A percentile compares a stretch with the other conserved stretches of the same genome.
Evolutionary conservation across 2,888 invertebrate species (phyloP).

Genomic region (Smittia sp.): DNA sequence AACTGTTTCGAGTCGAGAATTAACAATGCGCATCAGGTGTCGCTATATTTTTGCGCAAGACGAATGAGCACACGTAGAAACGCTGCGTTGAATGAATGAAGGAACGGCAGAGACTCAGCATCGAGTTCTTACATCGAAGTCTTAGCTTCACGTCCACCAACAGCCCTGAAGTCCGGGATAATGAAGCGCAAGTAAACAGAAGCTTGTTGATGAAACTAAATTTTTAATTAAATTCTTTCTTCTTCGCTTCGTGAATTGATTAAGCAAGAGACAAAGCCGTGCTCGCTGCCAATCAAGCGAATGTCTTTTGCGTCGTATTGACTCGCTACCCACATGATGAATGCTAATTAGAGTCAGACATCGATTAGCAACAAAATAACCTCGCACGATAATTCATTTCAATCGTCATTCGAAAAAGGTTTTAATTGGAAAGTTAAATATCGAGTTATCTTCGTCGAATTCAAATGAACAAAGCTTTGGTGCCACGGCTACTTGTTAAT

Average conservation of each 20-base stretch:
- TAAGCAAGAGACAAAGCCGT: constrained; percentile 1
- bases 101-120: no score
- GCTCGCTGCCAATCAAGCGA: not conserved
- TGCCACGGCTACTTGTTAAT: not conserved
- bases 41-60: not conserved
- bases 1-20: not conserved
- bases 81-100: no score
- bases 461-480: not conserved
- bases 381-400: not conserved
- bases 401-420: not conserved
- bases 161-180: not conserved
- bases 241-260: not conserved
- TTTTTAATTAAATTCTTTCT: not conserved
- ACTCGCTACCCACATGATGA: not conserved
- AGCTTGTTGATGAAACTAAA: not conserved
- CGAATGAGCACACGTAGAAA: not conserved
- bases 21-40: constrained; percentile 1
- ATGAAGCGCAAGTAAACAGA: not conserved
- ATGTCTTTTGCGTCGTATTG: not conserved
- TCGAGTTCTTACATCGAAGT: no score
- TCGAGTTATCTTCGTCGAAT: not conserved
- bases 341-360: not conserved
- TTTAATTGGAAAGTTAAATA: not conserved
- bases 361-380: not conserved
- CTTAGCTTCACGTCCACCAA: no score